Evolutionary conservation across 2,888 invertebrate species (phyloP), one percentile per base, ranked within the genome.

Genomic region (Euzophera pinguis): DNA sequence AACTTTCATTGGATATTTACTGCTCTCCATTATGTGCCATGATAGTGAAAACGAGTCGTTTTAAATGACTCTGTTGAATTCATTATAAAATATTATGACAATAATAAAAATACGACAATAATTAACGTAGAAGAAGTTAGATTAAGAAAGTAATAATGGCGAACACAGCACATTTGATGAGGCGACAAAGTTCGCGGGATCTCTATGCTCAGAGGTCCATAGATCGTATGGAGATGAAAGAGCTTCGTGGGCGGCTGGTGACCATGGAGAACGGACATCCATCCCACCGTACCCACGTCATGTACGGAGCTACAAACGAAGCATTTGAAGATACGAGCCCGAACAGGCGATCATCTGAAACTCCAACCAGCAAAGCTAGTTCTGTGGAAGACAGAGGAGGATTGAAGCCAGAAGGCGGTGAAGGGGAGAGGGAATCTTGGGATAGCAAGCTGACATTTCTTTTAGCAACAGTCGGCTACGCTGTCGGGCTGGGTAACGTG

Each of bases 401-500:
- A 14, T 92, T 94, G 59, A 93, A 93, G 58, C 94, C 94, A 1
- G 95, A 94, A 74, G 94, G 93, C 14, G 93, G 91, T 7, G 95
- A 94, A 62, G 93, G 92, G 37, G 96, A 96, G 64, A 90, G 97
- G 41, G 97, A 97, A 80, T 96, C 96, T 45, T 98, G 97, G 97
- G 97, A 97, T 80, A 97, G 95, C 80, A 97, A 97, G 81, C 88
- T 98, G 53, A 98, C 98, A 48, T 98, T 98, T 78, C 91, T 98
- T 13, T 81, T 98, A 63, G 98, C 98, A 0, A 98, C 98, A n/a
- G 95, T 98, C 38, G 97, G 97, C 53, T 98, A 98, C 69, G 98
- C 98, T 4, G 98, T 98, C 1, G 98, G 98, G 0, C 91, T 98
- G 39, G 98, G 98, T 4, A 98, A 98, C 73, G 98, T 98, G 0